Conservation (phyloP, 2,797 vertebrate species). For the Orientallactaga sibirica region DNA sequence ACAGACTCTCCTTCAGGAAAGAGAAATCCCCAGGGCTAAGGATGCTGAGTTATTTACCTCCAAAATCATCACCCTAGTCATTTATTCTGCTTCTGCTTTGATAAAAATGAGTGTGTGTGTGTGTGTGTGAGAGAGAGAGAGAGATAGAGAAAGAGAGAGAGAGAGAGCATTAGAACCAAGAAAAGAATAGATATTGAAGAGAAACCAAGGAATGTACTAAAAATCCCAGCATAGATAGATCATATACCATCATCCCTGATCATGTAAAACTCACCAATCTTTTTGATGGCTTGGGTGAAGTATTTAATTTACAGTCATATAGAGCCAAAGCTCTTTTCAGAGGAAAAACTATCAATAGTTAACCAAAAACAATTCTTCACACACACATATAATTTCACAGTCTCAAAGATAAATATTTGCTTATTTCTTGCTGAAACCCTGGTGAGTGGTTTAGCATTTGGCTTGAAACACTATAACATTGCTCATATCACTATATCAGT, state of each 20-base stretch:
- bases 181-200: background rate
- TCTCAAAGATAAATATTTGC: background rate
- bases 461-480: background rate
- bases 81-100: background rate
- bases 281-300: background rate
- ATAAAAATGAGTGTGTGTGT: background rate
- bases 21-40: background rate
- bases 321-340: background rate
- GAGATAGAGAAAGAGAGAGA: too few species aligned
- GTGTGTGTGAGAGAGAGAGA: background rate
- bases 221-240: conserved; percentile 1
- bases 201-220: background rate
- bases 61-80: background rate
- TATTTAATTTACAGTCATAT: background rate
- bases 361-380: background rate
- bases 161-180: too few species aligned
- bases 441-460: background rate
- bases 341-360: background rate
- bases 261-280: background rate
- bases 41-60: background rate
- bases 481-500: background rate
- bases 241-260: background rate
- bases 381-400: background rate
- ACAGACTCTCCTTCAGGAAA: background rate
- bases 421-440: conserved; percentile 28